Evolutionary conservation across 2,888 invertebrate species (phyloP).

Genomic region (Leucophenga maculata): DNA sequence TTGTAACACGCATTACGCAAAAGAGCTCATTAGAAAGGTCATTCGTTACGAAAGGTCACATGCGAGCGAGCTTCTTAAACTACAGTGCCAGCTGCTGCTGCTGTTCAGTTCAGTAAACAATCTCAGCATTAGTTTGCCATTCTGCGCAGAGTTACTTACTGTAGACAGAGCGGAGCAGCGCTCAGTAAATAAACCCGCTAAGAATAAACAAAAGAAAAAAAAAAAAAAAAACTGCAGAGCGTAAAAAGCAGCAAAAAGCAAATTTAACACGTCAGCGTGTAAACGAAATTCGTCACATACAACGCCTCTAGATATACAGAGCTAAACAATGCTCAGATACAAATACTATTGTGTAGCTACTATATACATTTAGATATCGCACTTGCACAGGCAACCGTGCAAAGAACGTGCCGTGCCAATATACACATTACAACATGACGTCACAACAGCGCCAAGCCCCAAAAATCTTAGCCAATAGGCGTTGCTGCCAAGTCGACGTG

Average conservation of each 20-base stretch:
- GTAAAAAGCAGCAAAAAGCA: too few relatives aligned
- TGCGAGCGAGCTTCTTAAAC: not conserved
- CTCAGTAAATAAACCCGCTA: not conserved
- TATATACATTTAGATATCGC: conserved; percentile 35
- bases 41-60: not conserved
- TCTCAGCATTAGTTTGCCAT: conserved; percentile 1
- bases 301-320: conserved; percentile 27
- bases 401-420: not conserved
- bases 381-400: conserved; percentile 31
- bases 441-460: conserved; percentile 63
- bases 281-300: too few relatives aligned
- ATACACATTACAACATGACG: conserved; percentile 48
- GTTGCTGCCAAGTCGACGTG: conserved; percentile 41
- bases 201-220: not conserved
- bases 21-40: conserved; percentile 48
- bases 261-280: too few relatives aligned
- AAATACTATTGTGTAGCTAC: conserved; percentile 30
- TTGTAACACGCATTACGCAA: conserved; percentile 43
- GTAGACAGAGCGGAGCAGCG: too few relatives aligned
- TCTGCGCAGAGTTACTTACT: not conserved
- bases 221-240: not conserved
- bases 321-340: conserved; percentile 35
- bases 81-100: not conserved
- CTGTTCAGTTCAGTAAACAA: conserved; percentile 1
- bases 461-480: conserved; percentile 60